Percentiles rank a stretch among this genome's conserved stretches.
Conservation (phyloP, 2,888 invertebrate genomes). For the Ormyrus nitidulus region DNA sequence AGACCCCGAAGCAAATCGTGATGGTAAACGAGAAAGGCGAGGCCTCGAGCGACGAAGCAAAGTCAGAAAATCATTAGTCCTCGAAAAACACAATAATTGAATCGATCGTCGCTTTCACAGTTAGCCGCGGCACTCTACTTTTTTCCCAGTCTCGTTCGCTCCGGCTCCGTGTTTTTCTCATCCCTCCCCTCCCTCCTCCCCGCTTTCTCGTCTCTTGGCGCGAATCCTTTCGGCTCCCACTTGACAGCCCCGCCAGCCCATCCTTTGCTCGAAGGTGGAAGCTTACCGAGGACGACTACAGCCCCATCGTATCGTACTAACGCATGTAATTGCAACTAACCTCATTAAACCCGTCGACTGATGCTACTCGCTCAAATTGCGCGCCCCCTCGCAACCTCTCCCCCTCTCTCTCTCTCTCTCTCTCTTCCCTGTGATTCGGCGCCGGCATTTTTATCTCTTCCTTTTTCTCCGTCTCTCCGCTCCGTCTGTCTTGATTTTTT, state of each 20-base stretch:
- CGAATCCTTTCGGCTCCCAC: constrained; percentile 26
- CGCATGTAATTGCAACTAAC: constrained; percentile 74
- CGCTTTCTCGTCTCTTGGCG: constrained; percentile 1
- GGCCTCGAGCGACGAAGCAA: neutral
- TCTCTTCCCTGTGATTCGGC: too few relatives aligned
- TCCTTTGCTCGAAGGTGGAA: constrained; percentile 23
- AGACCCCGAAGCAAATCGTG: too few relatives aligned
- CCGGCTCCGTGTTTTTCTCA: neutral
- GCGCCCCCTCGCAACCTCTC: constrained; percentile 49
- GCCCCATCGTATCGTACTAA: constrained; percentile 64
- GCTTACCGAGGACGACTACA: constrained; percentile 18
- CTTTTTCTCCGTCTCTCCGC: constrained; percentile 40
- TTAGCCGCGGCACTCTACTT: neutral
- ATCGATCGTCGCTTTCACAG: constrained; percentile 34
- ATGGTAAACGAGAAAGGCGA: neutral
- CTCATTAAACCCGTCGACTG: constrained; percentile 73
- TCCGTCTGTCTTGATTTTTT: neutral
- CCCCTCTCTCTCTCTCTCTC: constrained; percentile 10
- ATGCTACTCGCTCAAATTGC: constrained; percentile 71
- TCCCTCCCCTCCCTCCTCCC: neutral
- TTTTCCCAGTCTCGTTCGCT: neutral
- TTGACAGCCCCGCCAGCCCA: neutral
- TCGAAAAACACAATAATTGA: constrained; percentile 36
- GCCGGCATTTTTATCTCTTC: neutral
- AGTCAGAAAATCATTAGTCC: constrained; percentile 5